A percentile compares a stretch with the other conserved stretches of the same genome.
Conservation (phyloP, 2,888 invertebrate genomes). For the Microdon myrmicae region DNA sequence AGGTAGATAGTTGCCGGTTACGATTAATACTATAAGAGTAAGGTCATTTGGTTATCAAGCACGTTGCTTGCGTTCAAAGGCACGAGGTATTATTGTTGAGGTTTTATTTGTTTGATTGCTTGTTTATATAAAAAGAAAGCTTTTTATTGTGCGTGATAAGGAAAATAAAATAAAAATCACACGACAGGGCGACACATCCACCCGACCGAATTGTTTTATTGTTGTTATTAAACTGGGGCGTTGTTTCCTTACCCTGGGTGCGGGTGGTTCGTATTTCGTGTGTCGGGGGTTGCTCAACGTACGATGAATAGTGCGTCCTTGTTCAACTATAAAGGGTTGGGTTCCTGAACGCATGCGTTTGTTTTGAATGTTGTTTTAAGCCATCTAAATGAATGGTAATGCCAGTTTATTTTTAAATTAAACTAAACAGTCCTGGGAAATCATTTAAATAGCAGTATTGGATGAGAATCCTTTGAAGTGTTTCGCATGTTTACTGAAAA, state of each 20-base stretch:
- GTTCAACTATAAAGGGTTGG: slow-evolving; percentile 25
- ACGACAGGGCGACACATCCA: slow-evolving; percentile 10
- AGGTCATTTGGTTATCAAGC: slow-evolving; percentile 5
- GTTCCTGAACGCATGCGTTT: slow-evolving; percentile 40
- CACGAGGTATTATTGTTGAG: slow-evolving; percentile 28
- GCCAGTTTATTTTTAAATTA: too few relatives aligned
- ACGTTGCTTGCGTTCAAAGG: too few relatives aligned
- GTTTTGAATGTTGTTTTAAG: slow-evolving; percentile 19
- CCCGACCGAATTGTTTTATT: slow-evolving; percentile 40
- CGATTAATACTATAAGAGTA: slow-evolving; percentile 23
- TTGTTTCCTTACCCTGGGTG: slow-evolving; percentile 25
- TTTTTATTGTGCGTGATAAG: slow-evolving; percentile 31
- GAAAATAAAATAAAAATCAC: slow-evolving; percentile 14
- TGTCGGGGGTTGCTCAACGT: slow-evolving; percentile 24
- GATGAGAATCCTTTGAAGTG: too few relatives aligned
- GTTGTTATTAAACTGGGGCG: slow-evolving; percentile 49
- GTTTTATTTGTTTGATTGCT: slow-evolving; percentile 8
- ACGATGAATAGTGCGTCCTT: slow-evolving; percentile 32
- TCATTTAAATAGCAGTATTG: too few relatives aligned
- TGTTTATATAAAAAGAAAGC: not conserved
- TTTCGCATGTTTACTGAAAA: too few relatives aligned
- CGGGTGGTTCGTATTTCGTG: slow-evolving; percentile 10
- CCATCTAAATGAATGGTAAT: too few relatives aligned
- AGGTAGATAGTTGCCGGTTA: slow-evolving; percentile 36
- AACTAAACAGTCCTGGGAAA: too few relatives aligned